Base-by-base conservation (phyloP, 2,797 vertebrate genomes). In the Cyprinella venusta region DNA sequence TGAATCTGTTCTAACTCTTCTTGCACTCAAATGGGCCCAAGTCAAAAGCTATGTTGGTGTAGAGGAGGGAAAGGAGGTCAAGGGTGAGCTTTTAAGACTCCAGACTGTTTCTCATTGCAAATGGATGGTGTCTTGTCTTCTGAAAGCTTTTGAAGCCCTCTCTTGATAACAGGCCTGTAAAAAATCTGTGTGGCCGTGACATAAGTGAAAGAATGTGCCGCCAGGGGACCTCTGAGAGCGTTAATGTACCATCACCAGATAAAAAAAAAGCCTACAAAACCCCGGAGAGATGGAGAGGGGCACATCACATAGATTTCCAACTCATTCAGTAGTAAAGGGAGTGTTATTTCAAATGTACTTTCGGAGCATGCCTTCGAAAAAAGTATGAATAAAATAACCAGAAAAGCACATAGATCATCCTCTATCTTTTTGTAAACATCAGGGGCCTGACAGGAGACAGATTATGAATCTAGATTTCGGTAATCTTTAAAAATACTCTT, bases 201-300 rank as follows among this genome's bases (percentile, higher is more conserved):
- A 81, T 72, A 69, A 82, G 67, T 76, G 56, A 84, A 84, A 64
- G 84, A 87, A 81, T 59, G 21, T 82, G 70, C 83, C 48, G 16
- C 33, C 80, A 83, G 69, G 83, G 71, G 85, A 54, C 45, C 64
- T 82, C 81, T 76, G 84, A 67, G 81, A 72, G 69, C 18, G 64
- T 81, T 88, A 88, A 88, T 88, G 87, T 79, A 83, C 75, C 80
- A 80, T 76, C 45, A 52, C 80, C 54, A 69, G 67, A 86, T 80
- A 36, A 36, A 0, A 0, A 56, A 80, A 81, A 79, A 33, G 33
- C 54, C 59, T 10, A 74, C 56, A 67, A 61, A 15, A 56, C 85
- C 61, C 68, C 6, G 4, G 71, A 78, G 82, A 83, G 52, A n/a
- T 19, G 50, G 24, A 68, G 77, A 59, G 48, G 45, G 30, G 42